Evolutionary conservation across 2,888 invertebrate genomes (phyloP), one percentile per base, ranked within the genome.

Genomic region (Neoitamus cyanurus): DNA sequence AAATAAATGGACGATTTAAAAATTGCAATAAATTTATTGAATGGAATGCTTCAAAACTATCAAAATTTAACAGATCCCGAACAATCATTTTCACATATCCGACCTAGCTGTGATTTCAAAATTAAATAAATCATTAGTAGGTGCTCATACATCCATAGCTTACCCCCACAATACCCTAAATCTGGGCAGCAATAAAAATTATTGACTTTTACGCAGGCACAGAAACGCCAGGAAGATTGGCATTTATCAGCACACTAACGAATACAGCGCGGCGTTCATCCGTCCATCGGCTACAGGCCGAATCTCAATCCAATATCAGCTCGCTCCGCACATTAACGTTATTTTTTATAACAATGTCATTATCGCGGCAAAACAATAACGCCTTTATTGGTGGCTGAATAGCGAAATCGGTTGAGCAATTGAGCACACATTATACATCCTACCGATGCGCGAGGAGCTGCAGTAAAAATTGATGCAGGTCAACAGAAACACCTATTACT

Each of bases 391-490:
- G 7, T 36, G 7, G 7, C 37, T 31, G 15, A 73, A 73, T 34
- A 11, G 7, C n/a, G n/a, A 3, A 20, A 72, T 34, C 20, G 15
- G 20, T 31, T 15, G 73, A 15, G 1, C 7, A 31, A 34, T 73
- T 31, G 20, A 4, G 7, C 34, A 34, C 20, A 3, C 37, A 34
- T 36, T 34, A 13, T 7, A 1, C 58, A 6, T 20, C 15, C 25
- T 48, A 48, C 20, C 9, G 25, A 58, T 58, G 7, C 58, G 58
- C 58, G 58, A 3, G 20, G 20, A 58, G 9, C 15, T 20, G 20
- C 25, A 15, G 34, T 36, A 34, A 73, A 73, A 73, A 15, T 72
- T 73, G 31, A 73, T 73, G 73, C 36, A 73, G 73, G 15, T 73
- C 73, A 15, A 34, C 31, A 34, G 15, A 1, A 30, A 7, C 58